phyloP scores from a whole-genome alignment of 2,797 vertebrate genomes.

The Otolemur crassicaudatus region DNA sequence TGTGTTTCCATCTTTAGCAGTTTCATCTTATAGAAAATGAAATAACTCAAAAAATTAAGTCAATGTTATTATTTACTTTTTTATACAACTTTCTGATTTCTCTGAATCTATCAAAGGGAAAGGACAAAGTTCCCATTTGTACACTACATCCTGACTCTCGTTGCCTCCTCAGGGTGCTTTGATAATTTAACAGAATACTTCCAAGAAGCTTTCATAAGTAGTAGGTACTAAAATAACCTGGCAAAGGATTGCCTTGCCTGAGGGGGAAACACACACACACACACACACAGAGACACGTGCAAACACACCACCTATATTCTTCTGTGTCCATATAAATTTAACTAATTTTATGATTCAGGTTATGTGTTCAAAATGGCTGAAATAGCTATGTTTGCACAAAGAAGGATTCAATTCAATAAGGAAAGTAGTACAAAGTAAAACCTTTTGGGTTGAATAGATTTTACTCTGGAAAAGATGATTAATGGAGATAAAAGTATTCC shows the following conservation, averaged over 20 bases:
- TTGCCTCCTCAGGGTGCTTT: background rate
- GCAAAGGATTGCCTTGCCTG: constrained; percentile 21
- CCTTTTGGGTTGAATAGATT: background rate
- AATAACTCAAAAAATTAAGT: background rate
- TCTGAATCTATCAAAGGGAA: constrained; percentile 26
- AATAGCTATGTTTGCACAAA: background rate
- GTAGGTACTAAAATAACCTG: background rate
- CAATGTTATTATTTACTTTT: constrained; percentile 14
- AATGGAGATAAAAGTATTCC: background rate
- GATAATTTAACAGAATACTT: background rate
- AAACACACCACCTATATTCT: background rate
- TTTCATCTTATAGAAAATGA: background rate
- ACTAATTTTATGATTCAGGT: background rate
- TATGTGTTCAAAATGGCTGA: background rate
- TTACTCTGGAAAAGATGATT: background rate
- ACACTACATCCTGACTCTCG: background rate
- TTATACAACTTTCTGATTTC: constrained; percentile 32
- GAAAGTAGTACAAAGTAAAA: background rate
- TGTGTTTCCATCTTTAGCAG: background rate
- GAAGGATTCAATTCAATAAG: background rate
- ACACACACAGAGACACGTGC: background rate
- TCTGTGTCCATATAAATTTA: background rate
- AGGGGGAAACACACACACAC: background rate
- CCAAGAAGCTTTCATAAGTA: background rate
- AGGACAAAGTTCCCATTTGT: background rate